phyloP scores from a whole-genome alignment of 2,113 vertebrate species.

The Columba livia region DNA sequence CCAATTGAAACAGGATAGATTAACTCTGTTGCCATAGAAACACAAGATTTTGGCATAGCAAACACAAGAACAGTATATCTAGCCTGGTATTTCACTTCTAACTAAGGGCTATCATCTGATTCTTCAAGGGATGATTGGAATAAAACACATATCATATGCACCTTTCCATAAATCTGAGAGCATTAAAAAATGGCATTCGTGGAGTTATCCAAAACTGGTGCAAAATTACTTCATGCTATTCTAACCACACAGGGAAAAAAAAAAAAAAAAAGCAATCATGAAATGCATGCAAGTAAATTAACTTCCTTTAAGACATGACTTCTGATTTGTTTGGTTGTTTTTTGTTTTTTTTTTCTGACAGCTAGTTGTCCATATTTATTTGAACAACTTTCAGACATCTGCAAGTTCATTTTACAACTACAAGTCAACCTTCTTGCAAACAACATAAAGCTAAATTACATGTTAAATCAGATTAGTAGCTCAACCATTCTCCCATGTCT shows the following conservation, averaged over 20 bases:
- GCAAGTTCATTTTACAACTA: not conserved
- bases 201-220: not conserved
- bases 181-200: not conserved
- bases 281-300: not conserved
- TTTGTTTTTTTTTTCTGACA: not conserved
- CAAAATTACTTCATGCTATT: not conserved
- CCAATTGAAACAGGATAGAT: slow-evolving; percentile 34
- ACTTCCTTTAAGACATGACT: not conserved
- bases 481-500: not conserved
- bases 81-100: slow-evolving; percentile 3
- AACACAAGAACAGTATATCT: not conserved
- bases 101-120: not conserved
- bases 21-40: slow-evolving; percentile 39
- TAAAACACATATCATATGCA: not conserved
- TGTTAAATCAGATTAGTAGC: not conserved
- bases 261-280: not conserved
- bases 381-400: not conserved
- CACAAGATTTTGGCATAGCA: not conserved
- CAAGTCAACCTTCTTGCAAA: not conserved
- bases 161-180: not conserved
- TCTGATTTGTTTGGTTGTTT: not conserved
- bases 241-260: not conserved
- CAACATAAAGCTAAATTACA: not conserved
- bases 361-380: not conserved
- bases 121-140: not conserved